Base-by-base conservation (phyloP, 2,113 vertebrate genomes). In the Noturus placidus region DNA sequence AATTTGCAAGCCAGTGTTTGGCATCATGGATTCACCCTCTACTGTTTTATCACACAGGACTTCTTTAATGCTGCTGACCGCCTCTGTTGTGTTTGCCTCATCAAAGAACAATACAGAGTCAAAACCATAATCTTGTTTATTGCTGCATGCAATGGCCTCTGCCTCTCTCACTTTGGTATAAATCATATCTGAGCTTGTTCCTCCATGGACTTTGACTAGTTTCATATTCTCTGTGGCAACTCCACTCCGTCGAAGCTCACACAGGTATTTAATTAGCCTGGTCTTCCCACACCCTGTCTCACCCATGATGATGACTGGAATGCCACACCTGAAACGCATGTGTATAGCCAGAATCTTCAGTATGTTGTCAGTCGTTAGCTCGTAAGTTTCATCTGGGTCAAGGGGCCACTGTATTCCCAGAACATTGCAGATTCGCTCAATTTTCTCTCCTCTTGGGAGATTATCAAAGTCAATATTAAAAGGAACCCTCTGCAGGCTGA, bases 281-380 rank as follows among this genome's bases (percentile, higher is more conserved):
- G 98, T 99, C 84, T 99, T 99, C 22, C 98, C 98, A 35, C 98
- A 99, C 20, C 98, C 98, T 0, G 98, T 99, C 92, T 99, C 98
- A 30, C 98, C 98, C 98, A 99, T 99, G 92, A 99, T 94, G 63
- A 99, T 95, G 2, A 99, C 98, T 0, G 98, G 98, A 80, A 99
- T 99, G 86, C 96, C 96, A 83, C 98, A 99, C 0, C 97, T 95
- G 93, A 99, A 98, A 0, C 98, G 94, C 98, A 99, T 99, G 89
- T 99, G 97, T 19, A 99, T 97, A 46, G 98, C 98, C 8, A 99
- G 87, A 77, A 99, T 97, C 90, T 99, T 99, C 0, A 99, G 91
- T 65, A 98, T 93, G 3, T 99, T 99, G 93, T 99, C 98, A 0
- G 93, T 97, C 0, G 98, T 99, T 0, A 99, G 96, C 89, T 99